Percentiles rank a stretch among this genome's conserved stretches.
These are phyloP conservation scores for Cheilosia grossa DNA, from an alignment of 2,888 invertebrate genomes.

Conservation along the genomic window DNA sequence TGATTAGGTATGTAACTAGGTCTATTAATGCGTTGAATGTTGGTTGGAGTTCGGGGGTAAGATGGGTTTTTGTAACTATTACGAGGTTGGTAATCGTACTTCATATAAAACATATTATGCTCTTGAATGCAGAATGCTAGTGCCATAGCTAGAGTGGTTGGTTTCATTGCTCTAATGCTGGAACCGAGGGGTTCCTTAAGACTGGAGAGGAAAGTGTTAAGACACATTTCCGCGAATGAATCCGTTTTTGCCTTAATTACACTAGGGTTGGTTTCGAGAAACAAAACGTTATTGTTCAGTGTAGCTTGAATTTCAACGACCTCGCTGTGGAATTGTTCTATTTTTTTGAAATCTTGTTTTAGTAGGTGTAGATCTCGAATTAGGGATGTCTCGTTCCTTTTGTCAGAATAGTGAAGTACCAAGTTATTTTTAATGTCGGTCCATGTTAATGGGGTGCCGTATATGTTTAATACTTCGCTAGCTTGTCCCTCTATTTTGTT, in stretches of 20 bases:
- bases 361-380: slow-evolving; percentile 13
- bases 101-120: no score
- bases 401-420: slow-evolving; percentile 1
- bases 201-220: not conserved
- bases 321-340: slow-evolving; percentile 19
- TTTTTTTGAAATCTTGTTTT: slow-evolving; percentile 2
- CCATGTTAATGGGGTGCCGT: slow-evolving; percentile 20
- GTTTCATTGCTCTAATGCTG: no score
- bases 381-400: slow-evolving; percentile 29
- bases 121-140: no score
- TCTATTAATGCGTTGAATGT: not conserved
- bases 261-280: slow-evolving; percentile 2
- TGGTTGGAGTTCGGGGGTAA: no score
- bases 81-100: no score
- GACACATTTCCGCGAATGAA: not conserved
- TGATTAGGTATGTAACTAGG: slow-evolving; percentile 1
- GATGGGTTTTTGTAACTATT: no score
- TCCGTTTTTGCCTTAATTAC: not conserved
- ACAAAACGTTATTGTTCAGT: not conserved
- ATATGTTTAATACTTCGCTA: slow-evolving; percentile 29
- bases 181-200: not conserved
- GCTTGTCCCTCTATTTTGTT: slow-evolving; percentile 25
- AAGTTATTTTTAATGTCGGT: slow-evolving; percentile 12
- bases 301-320: slow-evolving; percentile 21
- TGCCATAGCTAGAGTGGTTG: no score